Evolutionary conservation across 2,113 vertebrate genomes (phyloP).

Genomic region (Vulpes vulpes): DNA sequence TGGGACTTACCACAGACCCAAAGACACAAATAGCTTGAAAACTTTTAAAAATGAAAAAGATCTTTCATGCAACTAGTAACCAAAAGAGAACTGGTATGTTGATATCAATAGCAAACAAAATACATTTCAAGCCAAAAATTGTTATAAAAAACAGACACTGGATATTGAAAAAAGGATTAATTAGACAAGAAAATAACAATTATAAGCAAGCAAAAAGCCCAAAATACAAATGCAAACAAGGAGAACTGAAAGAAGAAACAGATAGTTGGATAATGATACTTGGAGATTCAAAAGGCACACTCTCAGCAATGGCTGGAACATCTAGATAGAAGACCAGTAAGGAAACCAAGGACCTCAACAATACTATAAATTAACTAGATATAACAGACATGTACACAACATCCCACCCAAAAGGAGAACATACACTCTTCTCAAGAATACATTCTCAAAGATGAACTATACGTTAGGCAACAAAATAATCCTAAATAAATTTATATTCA

Average conservation of each 20-base stretch:
- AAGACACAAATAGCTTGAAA: slow-evolving; percentile 20
- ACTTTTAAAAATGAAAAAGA: neutral
- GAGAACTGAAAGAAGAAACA: slow-evolving; percentile 33
- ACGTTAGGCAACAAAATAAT: slow-evolving; percentile 15
- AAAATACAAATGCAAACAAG: slow-evolving; percentile 9
- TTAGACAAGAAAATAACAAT: neutral
- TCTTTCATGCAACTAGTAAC: neutral
- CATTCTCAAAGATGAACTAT: neutral
- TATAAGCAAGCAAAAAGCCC: neutral
- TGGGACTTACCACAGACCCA: neutral
- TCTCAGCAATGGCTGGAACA: slow-evolving; percentile 2
- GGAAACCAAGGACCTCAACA: neutral
- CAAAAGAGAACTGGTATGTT: neutral
- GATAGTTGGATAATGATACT: neutral
- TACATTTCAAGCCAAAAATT: neutral
- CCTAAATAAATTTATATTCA: slow-evolving; percentile 16
- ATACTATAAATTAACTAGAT: neutral
- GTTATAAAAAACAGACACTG: neutral
- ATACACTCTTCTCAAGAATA: neutral
- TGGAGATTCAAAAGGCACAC: neutral
- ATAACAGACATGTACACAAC: neutral
- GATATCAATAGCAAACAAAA: neutral
- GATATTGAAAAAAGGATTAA: neutral
- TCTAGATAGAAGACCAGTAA: neutral
- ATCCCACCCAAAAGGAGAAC: neutral